Evolutionary conservation across 2,797 vertebrate species (phyloP).

Genomic region (Lophotriccus pileatus): DNA sequence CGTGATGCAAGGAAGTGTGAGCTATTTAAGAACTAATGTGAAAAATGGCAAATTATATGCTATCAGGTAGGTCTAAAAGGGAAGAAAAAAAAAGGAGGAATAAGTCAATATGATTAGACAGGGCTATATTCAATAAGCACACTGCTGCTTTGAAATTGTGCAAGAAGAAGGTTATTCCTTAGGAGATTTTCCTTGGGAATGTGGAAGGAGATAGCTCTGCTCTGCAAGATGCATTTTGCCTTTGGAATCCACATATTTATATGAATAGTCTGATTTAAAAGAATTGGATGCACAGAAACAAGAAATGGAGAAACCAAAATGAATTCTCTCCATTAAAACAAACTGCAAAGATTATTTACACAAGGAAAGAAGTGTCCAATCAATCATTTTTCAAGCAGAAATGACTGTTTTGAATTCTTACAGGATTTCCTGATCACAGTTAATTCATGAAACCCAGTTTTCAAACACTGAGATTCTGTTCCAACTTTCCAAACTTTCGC

Average conservation of each 20-base stretch:
- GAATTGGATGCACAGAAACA: background rate
- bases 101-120: constrained; percentile 22
- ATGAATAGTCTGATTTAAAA: background rate
- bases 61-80: constrained; percentile 2
- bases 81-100: background rate
- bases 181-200: background rate
- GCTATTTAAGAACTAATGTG: constrained; percentile 33
- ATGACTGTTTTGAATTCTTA: background rate
- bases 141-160: background rate
- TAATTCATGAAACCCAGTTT: background rate
- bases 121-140: background rate
- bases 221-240: background rate
- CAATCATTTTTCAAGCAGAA: background rate
- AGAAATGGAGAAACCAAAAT: background rate
- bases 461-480: rapidly evolving
- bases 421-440: background rate
- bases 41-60: constrained; percentile 43
- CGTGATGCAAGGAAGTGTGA: constrained; percentile 20
- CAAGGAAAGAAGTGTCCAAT: background rate
- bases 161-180: background rate
- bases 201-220: background rate
- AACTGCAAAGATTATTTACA: background rate
- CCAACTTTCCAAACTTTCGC: rapidly evolving
- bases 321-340: background rate
- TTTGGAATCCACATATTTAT: background rate